Evolutionary conservation across 2,797 vertebrate genomes (phyloP), one percentile per base, ranked within the genome.

Genomic region (Sarcophilus harrisii): DNA sequence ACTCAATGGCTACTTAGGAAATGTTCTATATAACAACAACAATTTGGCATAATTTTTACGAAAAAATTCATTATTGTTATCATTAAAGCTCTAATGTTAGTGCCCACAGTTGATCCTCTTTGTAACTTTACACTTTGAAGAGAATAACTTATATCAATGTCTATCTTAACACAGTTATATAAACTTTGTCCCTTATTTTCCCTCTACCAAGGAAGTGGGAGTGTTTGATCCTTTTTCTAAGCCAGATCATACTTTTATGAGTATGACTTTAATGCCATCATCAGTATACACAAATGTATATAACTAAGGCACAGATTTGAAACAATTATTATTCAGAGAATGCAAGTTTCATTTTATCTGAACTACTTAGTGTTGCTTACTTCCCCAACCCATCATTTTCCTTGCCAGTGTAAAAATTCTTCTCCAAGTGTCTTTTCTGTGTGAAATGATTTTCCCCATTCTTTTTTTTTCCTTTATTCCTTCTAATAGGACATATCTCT

Each of bases 71-170:
- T 52, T 52, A 52, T 52, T 52, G 52, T 55, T 92, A 94, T 95
- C 94, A 92, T 92, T 95, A 10, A 90, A 55, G 94, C 62, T 57
- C 38, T 93, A 10, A 66, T 30, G 28, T 73, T 57, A 95, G 95
- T 57, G 21, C 62, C 96, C 49, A 49, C 0, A 73, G 57, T 90
- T 28, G 90, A 94, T 95, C 58, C 52, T 92, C 0, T 12, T 87
- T 93, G 18, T 81, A 45, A 8, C 21, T 27, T 0, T 38, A 81
- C 21, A 6, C 38, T 45, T 0, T 11, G 58, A n/a, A 94, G 96
- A 92, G 28, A 3, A 24, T 81, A 58, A 10, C n/a, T 38, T 55
- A 27, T 73, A 45, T 27, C 2, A 1, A 81, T 81, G 45, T 81
- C 21, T 81, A 21, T 81, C 38, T 18, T 24, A 45, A 81, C 8